Conservation (phyloP, 2,797 vertebrate species). For the Oreochromis grahami region DNA sequence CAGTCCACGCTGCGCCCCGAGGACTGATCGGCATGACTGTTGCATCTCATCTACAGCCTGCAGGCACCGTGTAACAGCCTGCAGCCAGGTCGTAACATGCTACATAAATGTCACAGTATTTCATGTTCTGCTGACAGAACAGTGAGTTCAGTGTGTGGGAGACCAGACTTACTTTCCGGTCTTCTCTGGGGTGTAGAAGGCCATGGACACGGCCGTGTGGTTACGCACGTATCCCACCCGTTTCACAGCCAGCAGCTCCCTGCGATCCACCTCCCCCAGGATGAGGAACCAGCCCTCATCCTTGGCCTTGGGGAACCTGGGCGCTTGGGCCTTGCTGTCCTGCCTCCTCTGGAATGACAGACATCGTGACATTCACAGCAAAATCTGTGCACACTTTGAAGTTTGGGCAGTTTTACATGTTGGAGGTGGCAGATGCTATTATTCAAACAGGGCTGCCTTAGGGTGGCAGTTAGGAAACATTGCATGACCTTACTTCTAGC, state of each 20-base stretch:
- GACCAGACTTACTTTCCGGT: conserved; percentile 82
- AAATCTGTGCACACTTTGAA: background rate
- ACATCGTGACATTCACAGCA: background rate
- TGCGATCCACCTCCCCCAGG: conserved; percentile 90
- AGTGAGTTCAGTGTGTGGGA: background rate
- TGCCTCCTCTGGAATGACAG: conserved; percentile 82
- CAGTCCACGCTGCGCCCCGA: rapidly evolving
- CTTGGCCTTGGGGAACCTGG: conserved; percentile 90
- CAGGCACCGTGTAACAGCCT: background rate
- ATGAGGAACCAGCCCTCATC: conserved; percentile 97
- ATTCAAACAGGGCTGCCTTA: background rate
- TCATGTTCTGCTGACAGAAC: background rate
- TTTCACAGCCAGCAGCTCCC: conserved; percentile 91
- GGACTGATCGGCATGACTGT: background rate
- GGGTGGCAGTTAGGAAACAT: background rate
- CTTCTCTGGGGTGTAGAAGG: conserved; percentile 92
- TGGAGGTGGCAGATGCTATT: background rate
- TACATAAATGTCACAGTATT: background rate
- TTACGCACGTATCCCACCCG: conserved; percentile 87
- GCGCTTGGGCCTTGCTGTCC: conserved; percentile 87
- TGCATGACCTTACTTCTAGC: background rate
- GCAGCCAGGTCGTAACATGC: background rate
- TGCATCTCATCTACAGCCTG: background rate
- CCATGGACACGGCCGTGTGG: conserved; percentile 76
- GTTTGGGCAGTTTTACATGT: background rate